Evolutionary conservation across 2,113 vertebrate species (phyloP).

Genomic region (Spheniscus mendiculus): DNA sequence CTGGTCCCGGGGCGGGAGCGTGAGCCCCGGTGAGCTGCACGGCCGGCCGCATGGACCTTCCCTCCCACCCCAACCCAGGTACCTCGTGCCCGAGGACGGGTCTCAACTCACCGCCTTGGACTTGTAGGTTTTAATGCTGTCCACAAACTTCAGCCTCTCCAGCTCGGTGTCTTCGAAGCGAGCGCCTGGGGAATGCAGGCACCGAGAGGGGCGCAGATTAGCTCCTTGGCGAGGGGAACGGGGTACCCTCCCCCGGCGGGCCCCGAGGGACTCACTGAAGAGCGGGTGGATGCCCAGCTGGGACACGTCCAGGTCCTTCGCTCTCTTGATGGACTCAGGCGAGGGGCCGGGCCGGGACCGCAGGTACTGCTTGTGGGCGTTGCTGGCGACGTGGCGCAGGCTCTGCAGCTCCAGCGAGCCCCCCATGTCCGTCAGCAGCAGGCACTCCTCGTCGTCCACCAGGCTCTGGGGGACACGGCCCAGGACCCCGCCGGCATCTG

Average conservation of each 20-base stretch:
- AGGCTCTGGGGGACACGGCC: constrained; percentile 91
- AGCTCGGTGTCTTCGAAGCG: constrained; percentile 84
- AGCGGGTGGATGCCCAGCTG: constrained; percentile 87
- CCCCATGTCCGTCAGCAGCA: constrained; percentile 78
- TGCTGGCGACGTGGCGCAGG: constrained; percentile 80
- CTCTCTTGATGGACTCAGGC: constrained; percentile 89
- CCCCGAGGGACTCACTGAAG: constrained; percentile 78
- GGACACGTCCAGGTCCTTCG: constrained; percentile 82
- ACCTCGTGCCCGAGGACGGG: accelerated
- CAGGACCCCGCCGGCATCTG: constrained; percentile 76
- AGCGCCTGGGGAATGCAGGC: constrained; percentile 68
- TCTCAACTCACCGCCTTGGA: constrained; percentile 83
- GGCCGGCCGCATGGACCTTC: accelerated
- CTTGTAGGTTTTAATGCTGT: constrained; percentile 88
- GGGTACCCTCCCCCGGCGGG: accelerated
- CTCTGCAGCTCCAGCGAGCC: constrained; percentile 84
- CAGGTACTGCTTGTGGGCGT: constrained; percentile 92
- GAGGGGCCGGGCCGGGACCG: constrained; percentile 88
- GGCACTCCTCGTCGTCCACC: constrained; percentile 87
- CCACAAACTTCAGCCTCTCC: constrained; percentile 86
- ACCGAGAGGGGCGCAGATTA: neutral
- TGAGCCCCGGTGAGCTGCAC: neutral
- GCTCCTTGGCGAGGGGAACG: accelerated
- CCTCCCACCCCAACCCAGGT: neutral
- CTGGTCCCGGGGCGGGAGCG: constrained; percentile 9